Base-by-base conservation (phyloP, 2,888 invertebrate species). In the Drosophila kuntzei region DNA sequence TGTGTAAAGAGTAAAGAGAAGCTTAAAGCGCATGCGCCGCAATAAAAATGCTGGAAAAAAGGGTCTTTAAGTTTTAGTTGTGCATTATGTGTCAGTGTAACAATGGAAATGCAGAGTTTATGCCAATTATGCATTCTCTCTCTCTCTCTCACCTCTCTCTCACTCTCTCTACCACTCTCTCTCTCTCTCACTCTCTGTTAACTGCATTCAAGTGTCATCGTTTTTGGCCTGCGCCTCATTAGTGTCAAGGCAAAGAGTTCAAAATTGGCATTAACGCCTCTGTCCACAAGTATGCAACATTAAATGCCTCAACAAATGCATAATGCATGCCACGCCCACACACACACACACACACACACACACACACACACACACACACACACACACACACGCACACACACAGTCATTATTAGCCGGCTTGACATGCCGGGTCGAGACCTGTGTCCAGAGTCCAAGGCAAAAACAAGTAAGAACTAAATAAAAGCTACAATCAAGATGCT, bases 51-150 rank as follows among this genome's bases (percentile, higher is more conserved):
- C 76, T 80, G 81, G 71, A 84, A 87, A 78, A 70, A 57, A 29
- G 62, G 46, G 34, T n/a, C 34, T n/a, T 34, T 34, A 9, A 27
- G 8, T 8, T 8, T 34, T 2, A 34, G n/a, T 6, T n/a, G n/a
- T n/a, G 32, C 32, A 34, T 34, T 89, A 55, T 90, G 79, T 90
- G 90, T 91, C 90, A 90, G 86, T 90, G 90, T 90, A 89, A 89
- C 90, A 90, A 89, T 90, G 90, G 90, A 91, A 90, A n/a, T n/a
- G n/a, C n/a, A n/a, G 72, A 90, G 20, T 77, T 67, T 63, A 81
- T 68, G 75, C 76, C 80, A 84, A 79, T 77, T 80, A 77, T 22
- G 22, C 34, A 14, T 1, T 27, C 27, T 27, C 27, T 27, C 27
- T 22, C 7, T 27, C 27, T 27, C 27, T 27, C 27, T 22, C 22